phyloP scores from a whole-genome alignment of 2,888 invertebrate genomes.

The Parelbella ahira region DNA sequence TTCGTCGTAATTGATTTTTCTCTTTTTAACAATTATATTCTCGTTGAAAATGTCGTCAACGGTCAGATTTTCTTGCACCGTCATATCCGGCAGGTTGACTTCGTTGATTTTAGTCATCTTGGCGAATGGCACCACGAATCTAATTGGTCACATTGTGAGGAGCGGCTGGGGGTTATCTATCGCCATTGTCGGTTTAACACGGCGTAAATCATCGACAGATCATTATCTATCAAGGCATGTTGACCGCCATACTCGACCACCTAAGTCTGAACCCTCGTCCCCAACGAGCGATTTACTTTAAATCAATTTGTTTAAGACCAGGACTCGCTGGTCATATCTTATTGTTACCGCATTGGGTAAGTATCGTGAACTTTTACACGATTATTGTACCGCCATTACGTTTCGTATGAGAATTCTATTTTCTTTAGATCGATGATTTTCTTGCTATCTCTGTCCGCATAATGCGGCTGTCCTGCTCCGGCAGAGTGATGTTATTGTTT shows the following conservation, averaged over 20 bases:
- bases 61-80: slow-evolving; percentile 47
- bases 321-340: slow-evolving; percentile 43
- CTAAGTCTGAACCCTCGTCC: slow-evolving; percentile 44
- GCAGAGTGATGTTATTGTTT: slow-evolving; percentile 73
- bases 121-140: slow-evolving; percentile 40
- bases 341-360: slow-evolving; percentile 72
- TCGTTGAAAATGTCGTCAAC: slow-evolving; percentile 64
- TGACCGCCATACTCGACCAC: slow-evolving; percentile 63
- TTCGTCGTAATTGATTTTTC: slow-evolving; percentile 46
- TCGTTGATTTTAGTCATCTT: slow-evolving; percentile 71
- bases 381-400: slow-evolving; percentile 71
- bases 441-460: slow-evolving; percentile 44
- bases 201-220: slow-evolving; percentile 77
- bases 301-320: slow-evolving; percentile 53
- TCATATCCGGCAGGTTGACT: slow-evolving; percentile 55
- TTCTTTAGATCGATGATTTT: slow-evolving; percentile 65
- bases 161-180: slow-evolving; percentile 56
- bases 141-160: slow-evolving; percentile 73
- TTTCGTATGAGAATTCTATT: slow-evolving; percentile 79
- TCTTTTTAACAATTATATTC: slow-evolving; percentile 51
- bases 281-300: slow-evolving; percentile 38
- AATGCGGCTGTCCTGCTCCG: slow-evolving; percentile 47
- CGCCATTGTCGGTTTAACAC: slow-evolving; percentile 72
- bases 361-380: slow-evolving; percentile 79
- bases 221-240: slow-evolving; percentile 62